Conservation (phyloP, 2,113 vertebrate genomes). For the Petroica traversi region DNA sequence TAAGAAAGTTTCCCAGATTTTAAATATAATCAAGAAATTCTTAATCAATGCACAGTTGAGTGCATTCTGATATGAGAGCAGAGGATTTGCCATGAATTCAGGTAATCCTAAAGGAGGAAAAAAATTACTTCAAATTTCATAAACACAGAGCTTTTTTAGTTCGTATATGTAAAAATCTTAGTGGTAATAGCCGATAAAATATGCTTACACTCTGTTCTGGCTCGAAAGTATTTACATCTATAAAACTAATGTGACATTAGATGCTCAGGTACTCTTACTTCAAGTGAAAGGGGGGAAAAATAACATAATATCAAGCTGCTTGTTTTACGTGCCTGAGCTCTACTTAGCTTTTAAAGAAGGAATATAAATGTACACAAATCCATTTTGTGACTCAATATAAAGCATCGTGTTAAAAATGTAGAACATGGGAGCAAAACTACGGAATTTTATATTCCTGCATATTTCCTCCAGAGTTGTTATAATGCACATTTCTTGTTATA, state of each 20-base stretch:
- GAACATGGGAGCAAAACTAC: neutral
- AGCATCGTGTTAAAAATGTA: constrained; percentile 42
- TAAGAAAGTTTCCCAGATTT: neutral
- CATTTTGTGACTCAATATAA: neutral
- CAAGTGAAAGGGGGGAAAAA: neutral
- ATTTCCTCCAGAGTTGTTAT: neutral
- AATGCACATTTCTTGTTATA: neutral
- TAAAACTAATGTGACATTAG: constrained; percentile 26
- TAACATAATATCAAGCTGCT: neutral
- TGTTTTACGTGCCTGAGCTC: constrained; percentile 29
- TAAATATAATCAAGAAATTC: neutral
- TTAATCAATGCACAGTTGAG: neutral
- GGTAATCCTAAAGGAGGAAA: neutral
- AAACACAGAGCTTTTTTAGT: neutral
- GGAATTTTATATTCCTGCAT: neutral
- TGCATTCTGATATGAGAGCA: neutral
- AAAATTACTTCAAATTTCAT: neutral
- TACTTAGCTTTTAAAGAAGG: neutral
- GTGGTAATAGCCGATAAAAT: constrained; percentile 40
- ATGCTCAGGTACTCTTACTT: neutral
- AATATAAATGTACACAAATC: constrained; percentile 44
- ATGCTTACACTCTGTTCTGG: neutral
- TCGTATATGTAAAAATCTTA: neutral
- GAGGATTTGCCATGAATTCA: neutral
- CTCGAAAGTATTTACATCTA: constrained; percentile 41